These are phyloP conservation scores for Dromiciops gliroides DNA, from an alignment of 2,113 vertebrate genomes.

Conservation along the genomic window DNA sequence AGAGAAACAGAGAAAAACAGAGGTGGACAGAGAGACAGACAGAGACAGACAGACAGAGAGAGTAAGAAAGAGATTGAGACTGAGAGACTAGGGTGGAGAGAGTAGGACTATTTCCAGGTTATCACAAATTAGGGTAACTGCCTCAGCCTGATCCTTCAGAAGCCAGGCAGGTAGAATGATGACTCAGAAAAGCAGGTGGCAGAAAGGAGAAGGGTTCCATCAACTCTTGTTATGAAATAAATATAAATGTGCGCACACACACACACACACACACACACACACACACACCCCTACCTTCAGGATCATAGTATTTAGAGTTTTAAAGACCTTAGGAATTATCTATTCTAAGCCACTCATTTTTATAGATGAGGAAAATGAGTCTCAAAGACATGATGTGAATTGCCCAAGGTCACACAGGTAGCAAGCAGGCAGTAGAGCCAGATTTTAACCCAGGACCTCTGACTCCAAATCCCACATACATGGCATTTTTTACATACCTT, in stretches of 20 bases:
- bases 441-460: neutral
- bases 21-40: no score
- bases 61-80: no score
- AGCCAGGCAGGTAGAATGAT: neutral
- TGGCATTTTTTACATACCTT: neutral
- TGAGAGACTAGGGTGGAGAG: neutral
- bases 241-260: no score
- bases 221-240: neutral
- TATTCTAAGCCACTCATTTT: neutral
- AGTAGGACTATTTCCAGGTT: neutral
- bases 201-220: neutral
- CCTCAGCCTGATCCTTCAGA: neutral
- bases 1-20: no score
- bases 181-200: neutral
- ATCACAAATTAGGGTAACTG: neutral
- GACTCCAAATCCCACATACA: neutral
- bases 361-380: neutral
- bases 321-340: neutral
- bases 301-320: neutral
- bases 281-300: no score
- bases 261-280: neutral
- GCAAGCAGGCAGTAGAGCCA: neutral
- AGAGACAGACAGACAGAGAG: no score
- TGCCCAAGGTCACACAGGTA: neutral
- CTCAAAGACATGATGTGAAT: neutral